Evolutionary conservation across 2,797 vertebrate species (phyloP).

Genomic region (Syngnathus acus): DNA sequence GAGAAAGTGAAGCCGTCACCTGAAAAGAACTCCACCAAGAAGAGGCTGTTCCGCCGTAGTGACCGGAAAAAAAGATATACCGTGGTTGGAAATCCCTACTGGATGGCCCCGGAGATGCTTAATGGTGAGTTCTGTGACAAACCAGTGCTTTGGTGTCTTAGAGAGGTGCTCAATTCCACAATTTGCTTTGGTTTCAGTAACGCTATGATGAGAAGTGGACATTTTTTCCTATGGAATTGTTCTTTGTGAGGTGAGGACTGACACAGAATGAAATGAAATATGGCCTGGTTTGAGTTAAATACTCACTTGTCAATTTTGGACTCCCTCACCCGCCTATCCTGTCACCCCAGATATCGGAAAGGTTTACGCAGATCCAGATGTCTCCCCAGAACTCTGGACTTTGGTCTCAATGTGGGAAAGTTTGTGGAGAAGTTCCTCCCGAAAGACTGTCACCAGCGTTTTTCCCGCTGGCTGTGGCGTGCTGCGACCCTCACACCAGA

Average conservation of each 20-base stretch:
- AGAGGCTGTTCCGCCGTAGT: slow-evolving; percentile 76
- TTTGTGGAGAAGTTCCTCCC: slow-evolving; percentile 96
- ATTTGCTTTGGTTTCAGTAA: slow-evolving; percentile 69
- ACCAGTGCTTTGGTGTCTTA: background rate
- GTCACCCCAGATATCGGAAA: slow-evolving; percentile 86
- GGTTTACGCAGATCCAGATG: slow-evolving; percentile 93
- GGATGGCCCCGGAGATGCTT: slow-evolving; percentile 97
- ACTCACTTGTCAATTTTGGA: background rate
- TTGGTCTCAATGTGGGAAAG: slow-evolving; percentile 88
- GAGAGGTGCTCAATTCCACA: background rate
- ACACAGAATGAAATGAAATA: background rate
- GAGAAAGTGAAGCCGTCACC: slow-evolving; percentile 78
- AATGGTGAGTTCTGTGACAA: slow-evolving; percentile 70
- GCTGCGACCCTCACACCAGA: slow-evolving; percentile 88
- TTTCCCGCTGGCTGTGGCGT: slow-evolving; percentile 88
- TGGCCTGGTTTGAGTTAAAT: background rate
- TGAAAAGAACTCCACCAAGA: slow-evolving; percentile 80
- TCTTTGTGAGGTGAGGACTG: slow-evolving; percentile 82
- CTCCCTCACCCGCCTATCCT: slow-evolving; percentile 6
- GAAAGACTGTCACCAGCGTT: slow-evolving; percentile 86
- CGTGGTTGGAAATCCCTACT: slow-evolving; percentile 90
- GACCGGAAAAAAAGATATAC: slow-evolving; percentile 91
- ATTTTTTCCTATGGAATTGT: slow-evolving; percentile 93
- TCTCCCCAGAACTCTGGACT: slow-evolving; percentile 89
- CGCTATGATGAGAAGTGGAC: slow-evolving; percentile 94